Evolutionary conservation across 2,888 invertebrate genomes (phyloP).

Genomic region (Rhorus exstirpatorius): DNA sequence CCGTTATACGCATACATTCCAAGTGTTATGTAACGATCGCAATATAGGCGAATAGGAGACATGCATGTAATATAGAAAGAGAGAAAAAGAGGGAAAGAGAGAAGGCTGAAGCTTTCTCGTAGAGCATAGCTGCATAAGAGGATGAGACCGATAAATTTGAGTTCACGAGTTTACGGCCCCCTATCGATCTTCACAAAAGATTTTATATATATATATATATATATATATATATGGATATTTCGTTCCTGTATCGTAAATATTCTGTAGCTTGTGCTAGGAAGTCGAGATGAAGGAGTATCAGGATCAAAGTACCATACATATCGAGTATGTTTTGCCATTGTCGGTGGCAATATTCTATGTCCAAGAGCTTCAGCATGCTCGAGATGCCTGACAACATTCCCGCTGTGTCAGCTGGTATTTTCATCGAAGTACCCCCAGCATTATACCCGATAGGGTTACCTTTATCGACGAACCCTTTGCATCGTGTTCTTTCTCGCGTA

Average conservation of each 20-base stretch:
- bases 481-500: neutral
- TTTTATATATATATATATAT: slow-evolving; percentile 20
- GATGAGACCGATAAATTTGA: slow-evolving; percentile 70
- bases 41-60: slow-evolving; percentile 19
- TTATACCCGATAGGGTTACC: neutral
- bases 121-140: slow-evolving; percentile 54
- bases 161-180: slow-evolving; percentile 65
- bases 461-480: slow-evolving; percentile 1
- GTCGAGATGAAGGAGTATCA: neutral
- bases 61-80: neutral
- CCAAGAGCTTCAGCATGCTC: slow-evolving; percentile 16
- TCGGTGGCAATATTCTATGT: slow-evolving; percentile 43
- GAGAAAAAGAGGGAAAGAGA: slow-evolving; percentile 15
- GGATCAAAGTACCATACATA: slow-evolving; percentile 43
- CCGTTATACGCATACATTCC: slow-evolving; percentile 29
- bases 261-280: slow-evolving; percentile 6
- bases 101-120: slow-evolving; percentile 19
- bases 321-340: slow-evolving; percentile 31
- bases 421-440: slow-evolving; percentile 1
- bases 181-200: slow-evolving; percentile 65
- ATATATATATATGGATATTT: slow-evolving; percentile 20
- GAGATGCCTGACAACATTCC: slow-evolving; percentile 37
- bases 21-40: slow-evolving; percentile 41
- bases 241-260: slow-evolving; percentile 24
- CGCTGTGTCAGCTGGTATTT: slow-evolving; percentile 29